Evolutionary conservation across 2,113 vertebrate species (phyloP), one percentile per base, ranked within the genome.

Genomic region (Toxotes chatareus): DNA sequence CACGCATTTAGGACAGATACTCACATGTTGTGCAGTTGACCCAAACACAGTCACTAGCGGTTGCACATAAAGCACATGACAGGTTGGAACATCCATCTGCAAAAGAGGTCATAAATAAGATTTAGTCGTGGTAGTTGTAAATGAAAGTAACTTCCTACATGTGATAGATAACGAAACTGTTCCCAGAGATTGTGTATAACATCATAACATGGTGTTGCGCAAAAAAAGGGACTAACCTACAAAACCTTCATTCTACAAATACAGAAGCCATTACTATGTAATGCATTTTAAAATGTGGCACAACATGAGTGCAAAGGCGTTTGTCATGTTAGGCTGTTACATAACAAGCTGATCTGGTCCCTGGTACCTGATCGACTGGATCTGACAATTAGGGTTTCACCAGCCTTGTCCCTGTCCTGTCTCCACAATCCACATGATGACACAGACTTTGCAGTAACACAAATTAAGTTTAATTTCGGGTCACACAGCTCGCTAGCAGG

Each of bases 21-120:
- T 95, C 80, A 96, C 95, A 40, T 83, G 49, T 12, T 63, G 68
- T 10, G 85, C 95, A 96, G 7, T 78, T 83, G 46, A 56, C 0
- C 94, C 94, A 96, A 1, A 1, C 1, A 67, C 95, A 96, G 0
- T 1, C 55, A 36, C 0, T 2, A 0, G 0, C 1, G 8, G 12
- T 1, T 40, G 0, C 34, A 81, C 95, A 95, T 0, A 0, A 0
- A 0, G 59, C 69, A 82, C 95, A 96, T 3, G 11, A 0, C 4
- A 16, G 0, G 0, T 0, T 0, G 12, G 17, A 0, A 78, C 95
- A 96, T 0, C 0, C 61, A 65, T 86, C 93, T 94, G 88, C 8
- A 88, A 88, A 27, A 75, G 44, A 69, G 53, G 31, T n/a, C 47
- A 81, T 1, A 51, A 3, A 77, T 47, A 19, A 79, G 21, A 63